phyloP scores from a whole-genome alignment of 2,888 invertebrate genomes.

The Sceliomorpha sp. region DNA sequence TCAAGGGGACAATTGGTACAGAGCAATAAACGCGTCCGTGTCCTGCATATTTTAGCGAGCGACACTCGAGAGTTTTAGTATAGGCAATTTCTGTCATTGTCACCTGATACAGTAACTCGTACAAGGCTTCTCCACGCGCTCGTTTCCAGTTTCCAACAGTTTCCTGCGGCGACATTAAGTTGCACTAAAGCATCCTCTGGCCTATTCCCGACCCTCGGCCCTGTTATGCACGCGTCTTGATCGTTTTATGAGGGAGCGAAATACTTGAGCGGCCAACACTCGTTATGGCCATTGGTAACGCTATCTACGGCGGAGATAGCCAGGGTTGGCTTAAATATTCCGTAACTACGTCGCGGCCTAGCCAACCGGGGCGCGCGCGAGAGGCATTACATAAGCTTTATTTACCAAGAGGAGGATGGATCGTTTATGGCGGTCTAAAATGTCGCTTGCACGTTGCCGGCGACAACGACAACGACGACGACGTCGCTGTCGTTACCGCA shows the following conservation, averaged over 20 bases:
- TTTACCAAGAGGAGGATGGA: slow-evolving; percentile 63
- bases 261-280: slow-evolving; percentile 54
- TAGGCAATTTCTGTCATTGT: slow-evolving; percentile 38
- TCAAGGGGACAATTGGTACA: slow-evolving; percentile 19
- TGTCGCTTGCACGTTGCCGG: slow-evolving; percentile 65
- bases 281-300: slow-evolving; percentile 53
- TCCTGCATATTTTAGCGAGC: slow-evolving; percentile 22
- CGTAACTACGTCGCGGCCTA: slow-evolving; percentile 59
- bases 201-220: slow-evolving; percentile 12
- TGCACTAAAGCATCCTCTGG: slow-evolving; percentile 35
- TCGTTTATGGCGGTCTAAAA: slow-evolving; percentile 73
- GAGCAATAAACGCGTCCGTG: slow-evolving; percentile 19
- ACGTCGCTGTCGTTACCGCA: slow-evolving; percentile 59
- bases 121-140: slow-evolving; percentile 17
- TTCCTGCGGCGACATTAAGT: slow-evolving; percentile 46
- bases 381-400: slow-evolving; percentile 69
- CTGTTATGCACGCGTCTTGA: slow-evolving; percentile 58
- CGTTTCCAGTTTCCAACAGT: slow-evolving; percentile 36
- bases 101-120: slow-evolving; percentile 28
- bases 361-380: slow-evolving; percentile 60
- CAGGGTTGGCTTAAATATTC: slow-evolving; percentile 62
- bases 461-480: slow-evolving; percentile 54
- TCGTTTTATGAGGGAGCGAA: slow-evolving; percentile 61
- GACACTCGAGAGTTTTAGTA: slow-evolving; percentile 14
- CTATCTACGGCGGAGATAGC: slow-evolving; percentile 34